phyloP scores from a whole-genome alignment of 1,140 invertebrate genomes.

The Drosophila saltans region DNA sequence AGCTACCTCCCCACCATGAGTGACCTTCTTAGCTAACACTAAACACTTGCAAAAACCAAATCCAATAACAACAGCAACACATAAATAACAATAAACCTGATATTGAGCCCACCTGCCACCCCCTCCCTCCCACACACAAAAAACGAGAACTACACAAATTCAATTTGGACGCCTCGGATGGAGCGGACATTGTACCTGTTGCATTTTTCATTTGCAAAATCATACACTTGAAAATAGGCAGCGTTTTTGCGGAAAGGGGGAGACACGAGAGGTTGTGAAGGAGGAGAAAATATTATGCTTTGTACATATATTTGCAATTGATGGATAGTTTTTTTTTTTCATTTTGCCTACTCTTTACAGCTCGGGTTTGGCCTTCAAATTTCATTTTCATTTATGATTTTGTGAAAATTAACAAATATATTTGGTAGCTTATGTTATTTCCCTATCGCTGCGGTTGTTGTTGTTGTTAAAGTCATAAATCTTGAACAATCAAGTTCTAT shows the following conservation, averaged over 20 bases:
- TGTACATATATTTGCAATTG: conserved; percentile 36
- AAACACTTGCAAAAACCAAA: conserved; percentile 29
- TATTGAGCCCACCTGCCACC: conserved; percentile 36
- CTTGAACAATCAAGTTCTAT: conserved; percentile 58
- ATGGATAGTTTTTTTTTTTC: conserved; percentile 49
- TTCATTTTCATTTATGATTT: conserved; percentile 60
- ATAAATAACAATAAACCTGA: conserved; percentile 65
- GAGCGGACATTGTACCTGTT: not conserved
- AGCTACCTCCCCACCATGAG: conserved; percentile 10
- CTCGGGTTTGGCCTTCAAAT: conserved; percentile 50
- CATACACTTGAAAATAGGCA: conserved; percentile 52
- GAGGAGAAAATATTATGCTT: not conserved
- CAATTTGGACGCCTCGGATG: not conserved
- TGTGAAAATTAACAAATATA: conserved; percentile 57
- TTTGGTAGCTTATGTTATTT: conserved; percentile 28
- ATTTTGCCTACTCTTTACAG: conserved; percentile 19
- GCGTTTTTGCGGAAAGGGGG: not conserved
- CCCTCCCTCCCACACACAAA: not conserved
- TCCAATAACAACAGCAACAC: conserved; percentile 28
- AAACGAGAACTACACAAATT: not conserved
- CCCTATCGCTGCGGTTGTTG: conserved; percentile 27
- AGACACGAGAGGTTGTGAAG: not conserved
- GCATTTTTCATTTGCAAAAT: conserved; percentile 4
- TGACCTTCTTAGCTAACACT: conserved; percentile 61
- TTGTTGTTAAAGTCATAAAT: conserved; percentile 38